These are phyloP conservation scores for Cyanocitta stelleri DNA, from an alignment of 2,113 vertebrate genomes.

Conservation along the genomic window DNA sequence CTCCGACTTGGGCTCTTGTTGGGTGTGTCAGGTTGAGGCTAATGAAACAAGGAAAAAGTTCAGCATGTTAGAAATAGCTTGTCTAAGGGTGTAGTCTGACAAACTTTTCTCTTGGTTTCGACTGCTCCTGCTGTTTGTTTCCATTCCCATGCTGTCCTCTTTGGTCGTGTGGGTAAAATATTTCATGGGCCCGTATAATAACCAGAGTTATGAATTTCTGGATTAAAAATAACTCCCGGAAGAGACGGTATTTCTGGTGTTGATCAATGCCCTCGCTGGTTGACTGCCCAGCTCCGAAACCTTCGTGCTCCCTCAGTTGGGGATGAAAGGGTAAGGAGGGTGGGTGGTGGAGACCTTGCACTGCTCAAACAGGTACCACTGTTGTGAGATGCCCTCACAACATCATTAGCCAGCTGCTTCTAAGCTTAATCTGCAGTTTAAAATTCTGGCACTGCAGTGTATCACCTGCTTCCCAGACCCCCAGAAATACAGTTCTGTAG, in stretches of 20 bases:
- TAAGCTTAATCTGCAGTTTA: neutral
- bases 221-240: neutral
- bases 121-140: neutral
- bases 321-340: neutral
- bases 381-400: neutral
- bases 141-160: neutral
- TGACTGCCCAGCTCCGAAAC: neutral
- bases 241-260: neutral
- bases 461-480: neutral
- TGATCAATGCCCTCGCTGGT: neutral
- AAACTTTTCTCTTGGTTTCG: neutral
- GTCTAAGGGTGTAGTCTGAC: neutral
- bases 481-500: neutral
- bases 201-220: neutral
- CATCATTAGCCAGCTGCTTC: neutral
- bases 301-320: neutral
- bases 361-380: neutral
- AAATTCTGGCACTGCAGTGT: neutral
- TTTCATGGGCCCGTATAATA: neutral
- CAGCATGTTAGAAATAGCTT: neutral
- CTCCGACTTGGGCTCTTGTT: neutral
- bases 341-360: neutral
- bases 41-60: neutral
- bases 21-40: neutral
- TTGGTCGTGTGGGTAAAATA: neutral